These are phyloP conservation scores for Caenorhabditis drosophilae DNA, from an alignment of 2,888 invertebrate genomes.

Conservation along the genomic window DNA sequence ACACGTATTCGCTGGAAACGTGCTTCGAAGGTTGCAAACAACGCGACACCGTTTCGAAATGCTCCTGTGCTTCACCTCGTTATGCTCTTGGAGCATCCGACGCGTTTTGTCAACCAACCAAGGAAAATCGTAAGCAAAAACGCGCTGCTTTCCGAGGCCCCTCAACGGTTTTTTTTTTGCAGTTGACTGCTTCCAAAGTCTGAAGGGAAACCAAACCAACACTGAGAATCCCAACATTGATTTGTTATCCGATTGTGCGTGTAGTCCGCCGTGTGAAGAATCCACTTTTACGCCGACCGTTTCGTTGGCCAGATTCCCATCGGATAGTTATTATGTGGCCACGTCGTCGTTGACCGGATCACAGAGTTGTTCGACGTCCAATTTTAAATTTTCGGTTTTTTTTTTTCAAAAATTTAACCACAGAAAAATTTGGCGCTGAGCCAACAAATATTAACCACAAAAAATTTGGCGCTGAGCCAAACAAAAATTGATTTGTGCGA, in stretches of 20 bases:
- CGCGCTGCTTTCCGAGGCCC: too few relatives aligned
- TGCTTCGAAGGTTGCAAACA: constrained; percentile 54
- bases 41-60: constrained; percentile 33
- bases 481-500: too few relatives aligned
- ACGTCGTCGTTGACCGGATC: constrained; percentile 29
- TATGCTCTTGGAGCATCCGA: constrained; percentile 11
- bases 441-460: too few relatives aligned
- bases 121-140: constrained; percentile 25
- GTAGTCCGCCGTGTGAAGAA: constrained; percentile 46
- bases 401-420: too few relatives aligned
- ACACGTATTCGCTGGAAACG: constrained; percentile 48
- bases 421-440: too few relatives aligned
- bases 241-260: constrained; percentile 38
- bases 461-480: too few relatives aligned
- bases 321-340: constrained; percentile 42
- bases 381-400: neutral
- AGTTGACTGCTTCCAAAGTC: constrained; percentile 45
- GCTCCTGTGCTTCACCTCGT: constrained; percentile 40
- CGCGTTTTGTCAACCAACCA: constrained; percentile 22
- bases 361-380: neutral
- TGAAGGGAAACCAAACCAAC: constrained; percentile 48
- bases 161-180: too few relatives aligned
- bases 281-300: constrained; percentile 41
- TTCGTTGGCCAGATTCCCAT: constrained; percentile 46
- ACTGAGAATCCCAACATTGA: constrained; percentile 41